Evolutionary conservation across 2,797 vertebrate genomes (phyloP), one percentile per base, ranked within the genome.

Genomic region (Ara ararauna): DNA sequence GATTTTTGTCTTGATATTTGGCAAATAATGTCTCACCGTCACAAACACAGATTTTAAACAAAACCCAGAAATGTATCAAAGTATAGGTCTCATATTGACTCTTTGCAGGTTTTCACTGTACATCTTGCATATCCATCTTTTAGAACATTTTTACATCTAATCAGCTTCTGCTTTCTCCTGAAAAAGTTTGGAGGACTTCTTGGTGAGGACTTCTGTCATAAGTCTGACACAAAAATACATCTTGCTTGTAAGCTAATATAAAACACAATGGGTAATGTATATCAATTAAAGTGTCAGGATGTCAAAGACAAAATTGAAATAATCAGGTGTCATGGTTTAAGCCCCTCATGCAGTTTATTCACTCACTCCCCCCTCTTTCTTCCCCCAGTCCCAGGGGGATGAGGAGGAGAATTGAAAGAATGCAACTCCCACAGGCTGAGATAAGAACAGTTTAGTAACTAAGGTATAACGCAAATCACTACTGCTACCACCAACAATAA

Each of bases 31-130:
- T 92, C 82, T 95, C 61, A 76, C 81, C 4, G 3, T 70, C 40
- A 74, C 61, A 92, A 96, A 91, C 38, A 42, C 24, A 47, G 36
- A 73, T 91, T 96, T 93, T 94, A 94, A 95, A 91, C 68, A 88
- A 88, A 64, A 32, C 89, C 13, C 45, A 70, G 85, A 93, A 94
- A 72, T 62, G 14, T 92, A 94, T 87, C 82, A 54, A 96, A 94
- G 53, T 72, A 74, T 56, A n/a, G 36, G 38, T 83, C 24, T 91
- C 23, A 9, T 62, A 27, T 67, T 90, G 84, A 88, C 34, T 74
- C 27, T 53, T 81, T 44, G 22, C 67, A 67, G 54, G 70, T 44
- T 44, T 96, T 94, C 84, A 40, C 74, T 85, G 76, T 51, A 75
- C 44, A 67, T 73, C 34, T 88, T 79, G 48, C n/a, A 61, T 72